phyloP scores from a whole-genome alignment of 2,797 vertebrate species.

The Gymnocypris eckloni region DNA sequence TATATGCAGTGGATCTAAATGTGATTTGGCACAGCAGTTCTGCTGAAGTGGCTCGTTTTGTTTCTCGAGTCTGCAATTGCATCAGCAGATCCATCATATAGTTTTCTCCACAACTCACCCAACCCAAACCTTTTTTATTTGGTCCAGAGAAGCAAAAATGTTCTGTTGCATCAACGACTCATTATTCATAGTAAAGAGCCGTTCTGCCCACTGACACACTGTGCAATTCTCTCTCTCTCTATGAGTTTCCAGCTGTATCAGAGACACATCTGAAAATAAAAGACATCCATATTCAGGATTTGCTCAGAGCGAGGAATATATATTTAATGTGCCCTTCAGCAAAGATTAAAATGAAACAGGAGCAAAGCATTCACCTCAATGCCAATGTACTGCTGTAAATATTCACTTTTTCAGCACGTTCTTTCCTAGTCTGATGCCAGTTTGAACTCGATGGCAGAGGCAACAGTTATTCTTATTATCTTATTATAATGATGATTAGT shows the following conservation, averaged over 20 bases:
- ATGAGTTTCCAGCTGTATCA: conserved; percentile 17
- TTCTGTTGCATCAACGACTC: conserved; percentile 54
- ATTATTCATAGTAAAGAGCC: conserved; percentile 52
- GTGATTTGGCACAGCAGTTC: conserved; percentile 23
- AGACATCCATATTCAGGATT: conserved; percentile 54
- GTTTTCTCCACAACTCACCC: neutral
- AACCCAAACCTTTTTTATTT: conserved; percentile 23
- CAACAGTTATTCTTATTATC: neutral
- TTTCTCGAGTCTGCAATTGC: conserved; percentile 17
- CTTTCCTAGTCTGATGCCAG: neutral
- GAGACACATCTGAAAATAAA: conserved; percentile 40
- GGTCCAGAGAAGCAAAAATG: conserved; percentile 37
- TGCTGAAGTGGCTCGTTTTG: conserved; percentile 27
- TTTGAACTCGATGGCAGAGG: neutral
- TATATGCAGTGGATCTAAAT: conserved; percentile 31
- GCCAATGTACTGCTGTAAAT: conserved; percentile 8
- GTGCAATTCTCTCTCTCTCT: conserved; percentile 4
- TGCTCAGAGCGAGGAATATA: conserved; percentile 51
- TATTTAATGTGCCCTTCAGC: conserved; percentile 55
- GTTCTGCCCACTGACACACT: conserved; percentile 15
- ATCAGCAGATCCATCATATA: conserved; percentile 50
- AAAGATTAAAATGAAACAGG: conserved; percentile 52
- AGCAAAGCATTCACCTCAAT: conserved; percentile 23
- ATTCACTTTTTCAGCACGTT: conserved; percentile 3
- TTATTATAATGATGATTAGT: neutral